Percentiles rank a stretch among this genome's conserved stretches.
phyloP scores from a whole-genome alignment of 2,797 vertebrate species.

The Chelon auratus region DNA sequence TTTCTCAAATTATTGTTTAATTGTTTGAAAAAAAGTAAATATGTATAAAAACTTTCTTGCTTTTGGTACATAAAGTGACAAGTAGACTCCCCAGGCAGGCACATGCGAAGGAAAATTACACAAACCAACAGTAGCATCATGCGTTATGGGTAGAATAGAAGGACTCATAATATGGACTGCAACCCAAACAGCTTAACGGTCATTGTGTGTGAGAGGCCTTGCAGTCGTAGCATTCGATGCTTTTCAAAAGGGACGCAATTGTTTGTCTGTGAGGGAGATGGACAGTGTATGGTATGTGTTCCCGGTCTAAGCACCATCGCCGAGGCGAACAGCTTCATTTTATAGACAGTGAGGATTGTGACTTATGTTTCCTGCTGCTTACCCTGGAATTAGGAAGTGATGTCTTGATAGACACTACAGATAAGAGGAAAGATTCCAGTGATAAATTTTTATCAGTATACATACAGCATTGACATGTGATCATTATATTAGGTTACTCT shows the following conservation, averaged over 20 bases:
- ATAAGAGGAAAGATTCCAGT: no score
- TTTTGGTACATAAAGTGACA: background rate
- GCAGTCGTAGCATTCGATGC: constrained; percentile 1
- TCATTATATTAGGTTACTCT: no score
- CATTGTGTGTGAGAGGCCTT: constrained; percentile 11
- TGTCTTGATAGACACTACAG: no score
- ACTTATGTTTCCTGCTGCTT: background rate
- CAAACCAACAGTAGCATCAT: background rate
- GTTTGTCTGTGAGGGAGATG: background rate
- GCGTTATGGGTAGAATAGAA: no score
- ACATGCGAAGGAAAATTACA: background rate
- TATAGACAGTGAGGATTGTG: background rate
- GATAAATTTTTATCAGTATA: no score
- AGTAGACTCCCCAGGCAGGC: background rate
- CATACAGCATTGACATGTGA: no score
- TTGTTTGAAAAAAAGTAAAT: background rate
- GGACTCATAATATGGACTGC: background rate
- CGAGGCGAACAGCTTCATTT: background rate
- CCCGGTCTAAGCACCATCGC: background rate
- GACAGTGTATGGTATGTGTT: background rate
- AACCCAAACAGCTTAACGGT: constrained; percentile 14
- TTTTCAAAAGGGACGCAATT: background rate
- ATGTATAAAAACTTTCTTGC: background rate
- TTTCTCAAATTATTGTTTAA: background rate
- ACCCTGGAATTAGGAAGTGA: no score